A percentile compares a stretch with the other conserved stretches of the same genome.
Conservation (phyloP, 2,113 vertebrate species). For the Ondatra zibethicus region DNA sequence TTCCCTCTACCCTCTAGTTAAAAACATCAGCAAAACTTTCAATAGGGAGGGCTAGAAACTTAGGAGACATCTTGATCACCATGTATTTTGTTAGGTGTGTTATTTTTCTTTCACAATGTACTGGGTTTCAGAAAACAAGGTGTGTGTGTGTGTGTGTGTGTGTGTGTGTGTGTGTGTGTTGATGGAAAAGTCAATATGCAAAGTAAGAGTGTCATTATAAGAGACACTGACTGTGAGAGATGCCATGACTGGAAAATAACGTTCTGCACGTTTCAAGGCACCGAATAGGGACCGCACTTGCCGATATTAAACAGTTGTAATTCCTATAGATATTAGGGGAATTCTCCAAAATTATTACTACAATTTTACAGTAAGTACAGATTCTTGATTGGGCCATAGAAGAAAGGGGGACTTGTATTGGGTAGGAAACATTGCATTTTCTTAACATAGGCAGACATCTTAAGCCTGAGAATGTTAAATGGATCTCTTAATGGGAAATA, state of each 20-base stretch:
- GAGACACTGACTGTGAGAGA: slow-evolving; percentile 16
- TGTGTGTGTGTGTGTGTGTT: neutral
- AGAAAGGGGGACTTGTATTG: slow-evolving; percentile 29
- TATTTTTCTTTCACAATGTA: slow-evolving; percentile 52
- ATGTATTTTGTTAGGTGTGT: neutral
- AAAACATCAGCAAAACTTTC: slow-evolving; percentile 7
- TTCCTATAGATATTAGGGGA: slow-evolving; percentile 27
- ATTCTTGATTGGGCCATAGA: slow-evolving; percentile 27
- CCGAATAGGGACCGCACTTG: neutral
- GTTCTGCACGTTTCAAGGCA: neutral
- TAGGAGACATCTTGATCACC: slow-evolving; percentile 8
- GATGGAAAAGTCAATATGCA: neutral
- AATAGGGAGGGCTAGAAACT: slow-evolving; percentile 10
- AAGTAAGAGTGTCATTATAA: neutral
- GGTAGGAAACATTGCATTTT: slow-evolving; percentile 35
- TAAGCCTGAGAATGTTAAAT: slow-evolving; percentile 57
- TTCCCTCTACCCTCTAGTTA: neutral
- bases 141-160: neutral
- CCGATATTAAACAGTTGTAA: slow-evolving; percentile 20
- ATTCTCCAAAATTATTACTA: slow-evolving; percentile 40
- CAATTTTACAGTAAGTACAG: slow-evolving; percentile 38
- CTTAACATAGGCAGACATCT: slow-evolving; percentile 55
- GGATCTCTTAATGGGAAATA: slow-evolving; percentile 60
- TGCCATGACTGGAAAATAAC: neutral
- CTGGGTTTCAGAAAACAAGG: slow-evolving; percentile 32